Conservation (phyloP, 2,797 vertebrate species). For the Sebastolobus altivelis region DNA sequence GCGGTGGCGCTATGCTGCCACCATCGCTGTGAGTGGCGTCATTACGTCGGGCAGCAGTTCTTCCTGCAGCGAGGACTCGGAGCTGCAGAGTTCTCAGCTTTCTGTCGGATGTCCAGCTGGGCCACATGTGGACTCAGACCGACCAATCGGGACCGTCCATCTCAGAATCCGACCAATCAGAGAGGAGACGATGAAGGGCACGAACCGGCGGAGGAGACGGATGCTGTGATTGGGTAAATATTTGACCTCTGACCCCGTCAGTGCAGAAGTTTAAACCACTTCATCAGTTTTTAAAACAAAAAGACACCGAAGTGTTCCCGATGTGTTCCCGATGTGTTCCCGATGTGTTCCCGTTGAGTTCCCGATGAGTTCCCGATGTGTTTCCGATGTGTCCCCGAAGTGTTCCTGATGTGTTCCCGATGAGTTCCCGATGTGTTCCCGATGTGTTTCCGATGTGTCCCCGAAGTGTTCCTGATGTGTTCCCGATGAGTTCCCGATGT, state of each 20-base stretch:
- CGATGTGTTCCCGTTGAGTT: too few relatives aligned
- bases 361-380: too few relatives aligned
- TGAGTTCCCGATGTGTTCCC: too few relatives aligned
- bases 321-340: too few relatives aligned
- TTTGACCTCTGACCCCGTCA: background rate
- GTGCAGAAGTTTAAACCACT: too few relatives aligned
- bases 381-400: too few relatives aligned
- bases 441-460: too few relatives aligned
- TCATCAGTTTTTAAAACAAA: too few relatives aligned
- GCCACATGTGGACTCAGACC: slow-evolving; percentile 92
- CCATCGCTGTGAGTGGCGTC: slow-evolving; percentile 96
- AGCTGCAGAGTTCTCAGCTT: slow-evolving; percentile 88
- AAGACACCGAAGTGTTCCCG: background rate
- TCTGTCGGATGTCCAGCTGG: slow-evolving; percentile 98
- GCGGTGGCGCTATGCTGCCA: slow-evolving; percentile 96
- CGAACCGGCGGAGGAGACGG: slow-evolving; percentile 54
- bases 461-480: too few relatives aligned
- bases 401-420: too few relatives aligned
- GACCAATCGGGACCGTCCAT: slow-evolving; percentile 44
- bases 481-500: too few relatives aligned
- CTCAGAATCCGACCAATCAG: slow-evolving; percentile 12
- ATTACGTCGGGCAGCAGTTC: slow-evolving; percentile 94
- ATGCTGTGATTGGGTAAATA: slow-evolving; percentile 81
- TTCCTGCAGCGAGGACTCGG: slow-evolving; percentile 90
- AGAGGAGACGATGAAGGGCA: slow-evolving; percentile 78